These are phyloP conservation scores for Pandion haliaetus DNA, from an alignment of 2,113 vertebrate species.

Conservation along the genomic window DNA sequence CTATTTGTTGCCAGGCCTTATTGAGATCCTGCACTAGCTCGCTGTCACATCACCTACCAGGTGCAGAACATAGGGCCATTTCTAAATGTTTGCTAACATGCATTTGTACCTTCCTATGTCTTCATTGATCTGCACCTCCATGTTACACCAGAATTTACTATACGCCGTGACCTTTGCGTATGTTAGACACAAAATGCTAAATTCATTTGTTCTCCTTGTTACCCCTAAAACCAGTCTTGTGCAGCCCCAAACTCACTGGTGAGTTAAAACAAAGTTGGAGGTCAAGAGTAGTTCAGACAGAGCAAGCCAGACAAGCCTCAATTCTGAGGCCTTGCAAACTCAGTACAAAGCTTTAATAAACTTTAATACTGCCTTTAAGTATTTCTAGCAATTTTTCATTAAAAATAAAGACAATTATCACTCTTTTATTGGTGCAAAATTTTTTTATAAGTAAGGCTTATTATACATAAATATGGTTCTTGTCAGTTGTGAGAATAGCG, in stretches of 20 bases:
- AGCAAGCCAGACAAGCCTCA: neutral
- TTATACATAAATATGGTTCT: neutral
- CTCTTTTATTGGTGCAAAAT: accelerated
- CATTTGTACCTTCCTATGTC: neutral
- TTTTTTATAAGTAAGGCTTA: neutral
- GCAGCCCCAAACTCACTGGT: neutral
- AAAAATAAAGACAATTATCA: neutral
- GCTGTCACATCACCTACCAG: accelerated
- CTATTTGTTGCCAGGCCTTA: neutral
- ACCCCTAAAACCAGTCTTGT: neutral
- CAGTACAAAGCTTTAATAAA: neutral
- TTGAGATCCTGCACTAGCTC: neutral
- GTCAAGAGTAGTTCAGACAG: neutral
- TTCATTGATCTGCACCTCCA: neutral
- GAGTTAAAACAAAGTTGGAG: neutral
- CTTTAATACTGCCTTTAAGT: neutral
- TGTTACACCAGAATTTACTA: neutral
- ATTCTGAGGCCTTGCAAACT: neutral
- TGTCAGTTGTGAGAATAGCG: neutral
- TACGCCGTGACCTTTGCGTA: accelerated
- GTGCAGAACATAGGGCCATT: neutral
- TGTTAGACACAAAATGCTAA: neutral
- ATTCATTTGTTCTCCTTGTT: neutral
- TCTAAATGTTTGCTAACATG: neutral
- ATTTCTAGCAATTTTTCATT: neutral